Evolutionary conservation across 2,113 vertebrate species (phyloP).

Genomic region (Prunella himalayana): DNA sequence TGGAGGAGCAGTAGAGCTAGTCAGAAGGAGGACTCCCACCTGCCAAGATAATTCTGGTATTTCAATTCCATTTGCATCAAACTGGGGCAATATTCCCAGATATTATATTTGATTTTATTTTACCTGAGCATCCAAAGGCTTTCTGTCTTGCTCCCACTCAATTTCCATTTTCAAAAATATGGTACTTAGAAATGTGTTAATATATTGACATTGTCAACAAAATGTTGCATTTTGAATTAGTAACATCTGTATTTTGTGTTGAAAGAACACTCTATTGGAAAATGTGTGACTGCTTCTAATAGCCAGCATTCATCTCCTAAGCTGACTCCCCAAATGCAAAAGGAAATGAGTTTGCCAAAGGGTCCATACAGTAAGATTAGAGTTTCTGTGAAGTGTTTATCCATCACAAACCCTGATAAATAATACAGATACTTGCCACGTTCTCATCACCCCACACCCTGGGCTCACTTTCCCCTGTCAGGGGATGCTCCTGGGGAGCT

Average conservation of each 20-base stretch:
- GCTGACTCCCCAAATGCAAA: not conserved
- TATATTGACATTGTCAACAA: not conserved
- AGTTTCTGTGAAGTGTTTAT: not conserved
- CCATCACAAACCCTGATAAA: not conserved
- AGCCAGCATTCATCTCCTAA: not conserved
- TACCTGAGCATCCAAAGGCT: not conserved
- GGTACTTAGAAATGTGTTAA: not conserved
- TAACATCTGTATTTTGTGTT: not conserved
- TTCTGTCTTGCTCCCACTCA: not conserved
- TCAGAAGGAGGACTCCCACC: not conserved
- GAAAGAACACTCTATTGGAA: not conserved
- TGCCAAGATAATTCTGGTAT: not conserved
- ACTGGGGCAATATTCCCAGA: not conserved
- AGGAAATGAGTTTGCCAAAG: not conserved
- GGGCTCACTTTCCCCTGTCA: not conserved
- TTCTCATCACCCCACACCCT: not conserved
- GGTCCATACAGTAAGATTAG: not conserved
- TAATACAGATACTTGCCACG: not conserved
- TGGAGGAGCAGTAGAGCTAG: rapidly evolving
- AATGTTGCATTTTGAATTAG: not conserved
- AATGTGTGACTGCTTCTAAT: not conserved
- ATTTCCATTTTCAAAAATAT: not conserved
- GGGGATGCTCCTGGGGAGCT: not conserved
- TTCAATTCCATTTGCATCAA: not conserved
- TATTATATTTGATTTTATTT: not conserved